Conservation (phyloP, 2,797 vertebrate genomes). For the Sitta carolinensis region DNA sequence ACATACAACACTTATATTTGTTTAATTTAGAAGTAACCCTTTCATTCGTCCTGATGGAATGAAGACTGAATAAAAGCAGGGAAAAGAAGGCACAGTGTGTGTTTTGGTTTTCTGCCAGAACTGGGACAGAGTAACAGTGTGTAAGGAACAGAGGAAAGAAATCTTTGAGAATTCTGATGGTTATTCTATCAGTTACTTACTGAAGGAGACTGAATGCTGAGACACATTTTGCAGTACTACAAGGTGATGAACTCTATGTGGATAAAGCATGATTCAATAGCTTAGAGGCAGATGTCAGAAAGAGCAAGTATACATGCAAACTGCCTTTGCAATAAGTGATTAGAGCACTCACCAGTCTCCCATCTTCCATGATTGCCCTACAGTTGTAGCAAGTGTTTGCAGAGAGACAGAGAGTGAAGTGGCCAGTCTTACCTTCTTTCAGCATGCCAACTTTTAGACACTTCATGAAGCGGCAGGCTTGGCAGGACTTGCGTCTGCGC, state of each 20-base stretch:
- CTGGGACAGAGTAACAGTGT: background rate
- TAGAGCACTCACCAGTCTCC: background rate
- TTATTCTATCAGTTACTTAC: background rate
- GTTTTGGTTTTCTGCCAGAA: background rate
- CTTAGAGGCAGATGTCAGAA: background rate
- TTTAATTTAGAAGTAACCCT: background rate
- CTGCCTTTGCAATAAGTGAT: background rate
- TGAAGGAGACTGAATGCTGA: background rate
- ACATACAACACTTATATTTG: background rate
- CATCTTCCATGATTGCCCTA: background rate
- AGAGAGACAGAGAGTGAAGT: background rate
- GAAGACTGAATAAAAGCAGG: background rate
- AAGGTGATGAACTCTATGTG: background rate
- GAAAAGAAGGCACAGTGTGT: background rate
- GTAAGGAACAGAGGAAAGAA: background rate
- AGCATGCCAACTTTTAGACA: constrained; percentile 99
- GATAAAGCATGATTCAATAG: background rate
- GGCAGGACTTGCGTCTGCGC: constrained; percentile 98
- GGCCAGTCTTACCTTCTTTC: constrained; percentile 91
- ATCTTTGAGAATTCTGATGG: background rate
- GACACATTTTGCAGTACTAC: background rate
- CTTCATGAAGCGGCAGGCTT: constrained; percentile 99
- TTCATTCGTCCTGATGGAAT: background rate
- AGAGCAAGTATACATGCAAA: background rate
- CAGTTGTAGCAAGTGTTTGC: background rate